Conservation (phyloP, 2,113 vertebrate genomes). For the Ginglymostoma cirratum region DNA sequence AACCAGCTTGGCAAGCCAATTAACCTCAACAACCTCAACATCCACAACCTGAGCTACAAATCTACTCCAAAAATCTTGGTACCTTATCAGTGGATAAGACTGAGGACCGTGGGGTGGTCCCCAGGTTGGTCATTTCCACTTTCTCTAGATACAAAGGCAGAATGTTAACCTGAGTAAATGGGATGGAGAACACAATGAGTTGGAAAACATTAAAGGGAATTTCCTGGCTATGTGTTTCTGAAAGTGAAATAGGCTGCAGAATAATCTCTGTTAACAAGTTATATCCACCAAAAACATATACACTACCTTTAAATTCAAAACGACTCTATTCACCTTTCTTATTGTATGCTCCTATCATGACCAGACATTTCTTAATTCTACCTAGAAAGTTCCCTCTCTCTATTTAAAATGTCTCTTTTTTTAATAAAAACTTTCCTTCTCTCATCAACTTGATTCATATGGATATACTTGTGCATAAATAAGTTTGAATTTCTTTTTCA, state of each 20-base stretch:
- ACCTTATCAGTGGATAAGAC: too few species aligned
- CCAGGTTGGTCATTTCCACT: background rate
- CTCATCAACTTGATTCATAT: background rate
- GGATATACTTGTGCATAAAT: slow-evolving; percentile 6
- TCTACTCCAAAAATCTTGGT: background rate
- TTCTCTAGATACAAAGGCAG: background rate
- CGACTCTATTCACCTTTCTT: slow-evolving; percentile 49
- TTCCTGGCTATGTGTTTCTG: background rate
- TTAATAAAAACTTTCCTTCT: background rate
- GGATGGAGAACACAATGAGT: background rate
- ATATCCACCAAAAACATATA: slow-evolving; percentile 60
- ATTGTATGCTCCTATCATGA: slow-evolving; percentile 39
- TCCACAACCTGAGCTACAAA: too few species aligned
- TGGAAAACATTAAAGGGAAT: background rate
- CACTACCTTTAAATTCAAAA: slow-evolving; percentile 57
- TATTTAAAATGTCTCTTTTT: background rate
- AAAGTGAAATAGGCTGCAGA: slow-evolving; percentile 24
- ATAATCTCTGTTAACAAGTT: slow-evolving; percentile 59
- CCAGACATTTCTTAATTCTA: background rate
- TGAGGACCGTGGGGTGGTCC: background rate
- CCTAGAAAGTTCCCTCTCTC: background rate
- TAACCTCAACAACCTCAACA: too few species aligned
- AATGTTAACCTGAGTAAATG: background rate
- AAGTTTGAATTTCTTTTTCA: slow-evolving; percentile 5
- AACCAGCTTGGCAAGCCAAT: too few species aligned